Evolutionary conservation across 2,113 vertebrate genomes (phyloP), one percentile per base, ranked within the genome.

Genomic region (Brienomyrus brachyistius): DNA sequence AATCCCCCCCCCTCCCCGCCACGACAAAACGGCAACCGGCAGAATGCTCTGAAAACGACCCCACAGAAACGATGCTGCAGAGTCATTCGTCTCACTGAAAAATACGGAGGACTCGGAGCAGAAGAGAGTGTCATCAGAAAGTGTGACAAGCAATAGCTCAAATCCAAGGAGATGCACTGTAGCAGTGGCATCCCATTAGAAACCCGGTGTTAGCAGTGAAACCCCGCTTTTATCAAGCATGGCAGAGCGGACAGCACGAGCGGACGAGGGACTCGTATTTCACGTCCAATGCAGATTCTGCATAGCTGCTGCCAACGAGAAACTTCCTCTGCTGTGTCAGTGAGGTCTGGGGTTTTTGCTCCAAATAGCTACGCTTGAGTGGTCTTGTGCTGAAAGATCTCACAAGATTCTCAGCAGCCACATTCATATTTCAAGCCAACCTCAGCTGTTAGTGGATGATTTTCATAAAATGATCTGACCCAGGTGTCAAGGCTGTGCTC

Each of bases 61-160:
- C 52, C 54, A 77, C 86, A 9, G n/a, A 86, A 88, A 45, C 70
- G 45, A 89, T 51, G 13, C 27, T 54, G 45, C 87, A 84, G 62
- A 56, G 51, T 50, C 83, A 54, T 89, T 80, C 87, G 43, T 43
- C 82, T 86, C 23, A 40, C 45, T 91, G 74, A 90, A 89, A 89
- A 88, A 48, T 89, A 74, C n/a, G 77, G 47, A 89, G n/a, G n/a
- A 77, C n/a, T n/a, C 27, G 13, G 9, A 31, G 31, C n/a, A 89
- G 54, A 85, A 83, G 77, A 84, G 47, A 40, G 90, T 56, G 82
- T 88, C 80, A 88, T 88, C 52, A 86, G 88, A 89, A 59, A 84
- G n/a, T 66, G 56, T 84, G 84, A 90, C 89, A 90, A 84, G 85
- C 82, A 43, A 91, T 92, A 88, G 83, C 80, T 92, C 87, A 90